Conservation (phyloP, 2,113 vertebrate genomes). For the Cryptomyrus ogoouensis region DNA sequence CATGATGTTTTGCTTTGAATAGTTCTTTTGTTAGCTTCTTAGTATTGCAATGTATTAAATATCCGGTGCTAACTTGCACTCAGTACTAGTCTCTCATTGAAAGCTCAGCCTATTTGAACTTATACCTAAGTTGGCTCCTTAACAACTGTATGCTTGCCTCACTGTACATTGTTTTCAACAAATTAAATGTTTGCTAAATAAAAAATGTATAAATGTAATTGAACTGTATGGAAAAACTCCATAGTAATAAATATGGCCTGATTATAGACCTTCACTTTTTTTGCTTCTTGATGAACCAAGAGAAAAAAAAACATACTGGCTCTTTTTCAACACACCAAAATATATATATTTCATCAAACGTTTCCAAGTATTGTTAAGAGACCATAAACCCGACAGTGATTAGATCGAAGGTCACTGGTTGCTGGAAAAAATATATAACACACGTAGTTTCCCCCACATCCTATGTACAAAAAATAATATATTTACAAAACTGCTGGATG, state of each 20-base stretch:
- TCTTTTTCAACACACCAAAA: neutral
- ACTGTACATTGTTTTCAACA: neutral
- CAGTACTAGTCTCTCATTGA: neutral
- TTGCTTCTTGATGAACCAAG: neutral
- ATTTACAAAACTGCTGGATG: neutral
- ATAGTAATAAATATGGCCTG: neutral
- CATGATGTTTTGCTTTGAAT: neutral
- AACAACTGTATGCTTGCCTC: neutral
- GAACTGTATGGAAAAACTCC: neutral
- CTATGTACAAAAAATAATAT: neutral
- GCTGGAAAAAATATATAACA: neutral
- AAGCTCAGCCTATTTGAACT: neutral
- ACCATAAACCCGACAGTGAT: neutral
- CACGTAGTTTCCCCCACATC: neutral
- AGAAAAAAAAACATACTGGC: neutral
- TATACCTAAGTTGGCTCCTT: neutral
- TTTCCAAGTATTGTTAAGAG: neutral
- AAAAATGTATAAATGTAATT: neutral
- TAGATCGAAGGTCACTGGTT: neutral
- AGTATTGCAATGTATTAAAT: neutral
- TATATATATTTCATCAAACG: neutral
- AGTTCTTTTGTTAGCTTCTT: neutral
- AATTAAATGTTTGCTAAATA: neutral
- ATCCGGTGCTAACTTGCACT: neutral
- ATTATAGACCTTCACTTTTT: neutral